Percentiles rank a stretch among this genome's conserved stretches.
Evolutionary conservation across 2,113 vertebrate genomes (phyloP).

Genomic region (Trichomycterus rosablanca): DNA sequence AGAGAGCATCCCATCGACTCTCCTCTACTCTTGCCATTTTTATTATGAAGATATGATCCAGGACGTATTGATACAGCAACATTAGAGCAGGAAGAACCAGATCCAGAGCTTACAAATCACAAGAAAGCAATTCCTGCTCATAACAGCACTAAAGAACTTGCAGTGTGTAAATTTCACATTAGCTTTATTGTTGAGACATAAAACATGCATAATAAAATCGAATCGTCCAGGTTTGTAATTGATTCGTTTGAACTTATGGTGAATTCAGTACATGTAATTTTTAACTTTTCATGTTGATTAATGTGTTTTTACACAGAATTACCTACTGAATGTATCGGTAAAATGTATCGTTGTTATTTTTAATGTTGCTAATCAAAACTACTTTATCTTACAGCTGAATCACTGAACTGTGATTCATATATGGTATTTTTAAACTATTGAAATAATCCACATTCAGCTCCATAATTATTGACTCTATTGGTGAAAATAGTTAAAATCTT

Average conservation of each 20-base stretch:
- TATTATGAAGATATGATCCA: conserved; percentile 44
- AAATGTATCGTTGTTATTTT: no score
- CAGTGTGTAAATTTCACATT: conserved; percentile 51
- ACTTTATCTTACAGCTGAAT: no score
- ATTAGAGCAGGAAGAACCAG: conserved; percentile 23
- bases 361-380: no score
- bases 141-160: neutral
- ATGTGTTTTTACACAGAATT: no score
- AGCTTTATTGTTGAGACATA: conserved; percentile 35
- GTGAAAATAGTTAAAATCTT: no score
- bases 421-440: no score
- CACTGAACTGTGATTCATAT: no score
- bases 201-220: conserved; percentile 4
- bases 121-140: conserved; percentile 4
- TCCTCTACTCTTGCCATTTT: conserved; percentile 36
- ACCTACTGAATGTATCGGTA: no score
- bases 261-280: no score
- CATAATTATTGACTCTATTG: no score
- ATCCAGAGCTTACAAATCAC: conserved; percentile 49
- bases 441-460: no score
- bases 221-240: neutral
- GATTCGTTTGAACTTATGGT: neutral
- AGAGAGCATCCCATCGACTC: conserved; percentile 43
- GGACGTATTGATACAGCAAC: conserved; percentile 33
- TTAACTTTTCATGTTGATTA: no score